Evolutionary conservation across 2,888 invertebrate species (phyloP).

Genomic region (Drosophila kokeensis): DNA sequence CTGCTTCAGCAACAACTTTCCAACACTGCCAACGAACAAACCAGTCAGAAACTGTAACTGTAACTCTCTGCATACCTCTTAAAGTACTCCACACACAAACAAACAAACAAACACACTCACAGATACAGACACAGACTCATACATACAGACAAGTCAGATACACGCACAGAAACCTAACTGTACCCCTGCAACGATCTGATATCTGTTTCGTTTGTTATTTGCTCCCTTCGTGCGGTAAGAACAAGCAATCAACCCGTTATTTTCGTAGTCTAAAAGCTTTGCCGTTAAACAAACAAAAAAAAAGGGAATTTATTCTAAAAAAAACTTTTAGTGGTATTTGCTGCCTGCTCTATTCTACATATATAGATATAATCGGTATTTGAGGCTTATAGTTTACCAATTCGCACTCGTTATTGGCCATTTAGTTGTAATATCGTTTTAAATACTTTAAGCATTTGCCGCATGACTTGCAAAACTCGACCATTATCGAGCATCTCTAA

Average conservation of each 20-base stretch:
- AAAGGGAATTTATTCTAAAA: constrained; percentile 25
- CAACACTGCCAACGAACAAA: constrained; percentile 51
- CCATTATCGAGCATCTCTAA: constrained; percentile 32
- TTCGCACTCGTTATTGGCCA: constrained; percentile 71
- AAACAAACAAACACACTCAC: constrained; percentile 8
- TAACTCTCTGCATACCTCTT: constrained; percentile 12
- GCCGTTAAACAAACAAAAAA: constrained; percentile 21
- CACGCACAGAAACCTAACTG: constrained; percentile 49
- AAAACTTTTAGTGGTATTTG: constrained; percentile 42
- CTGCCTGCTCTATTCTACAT: constrained; percentile 49
- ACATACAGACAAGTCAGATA: constrained; percentile 24
- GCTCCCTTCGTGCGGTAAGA: constrained; percentile 71
- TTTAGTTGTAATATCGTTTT: constrained; percentile 60
- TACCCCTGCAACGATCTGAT: constrained; percentile 40
- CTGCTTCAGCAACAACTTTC: constrained; percentile 45
- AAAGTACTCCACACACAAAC: constrained; percentile 7
- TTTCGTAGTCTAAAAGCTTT: constrained; percentile 66
- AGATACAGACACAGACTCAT: constrained; percentile 16
- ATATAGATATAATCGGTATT: constrained; percentile 47
- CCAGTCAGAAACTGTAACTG: constrained; percentile 31
- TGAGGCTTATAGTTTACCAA: constrained; percentile 48
- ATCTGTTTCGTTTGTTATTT: constrained; percentile 50
- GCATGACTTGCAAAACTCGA: constrained; percentile 41
- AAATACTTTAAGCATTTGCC: constrained; percentile 61
- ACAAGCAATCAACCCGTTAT: constrained; percentile 44